Evolutionary conservation across 2,113 vertebrate species (phyloP).

Genomic region (Garra rufa): DNA sequence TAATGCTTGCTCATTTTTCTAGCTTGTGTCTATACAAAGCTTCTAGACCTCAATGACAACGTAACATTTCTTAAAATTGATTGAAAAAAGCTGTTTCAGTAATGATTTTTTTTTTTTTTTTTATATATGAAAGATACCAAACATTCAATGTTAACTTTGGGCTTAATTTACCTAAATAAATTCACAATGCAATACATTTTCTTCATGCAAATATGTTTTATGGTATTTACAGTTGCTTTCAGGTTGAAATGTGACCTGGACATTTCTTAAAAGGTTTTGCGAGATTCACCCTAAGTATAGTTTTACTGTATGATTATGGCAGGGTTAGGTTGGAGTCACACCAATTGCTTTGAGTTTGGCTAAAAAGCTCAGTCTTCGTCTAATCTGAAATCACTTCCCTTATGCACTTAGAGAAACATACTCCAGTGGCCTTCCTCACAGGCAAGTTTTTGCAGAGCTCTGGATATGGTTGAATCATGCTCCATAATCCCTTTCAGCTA

Average conservation of each 20-base stretch:
- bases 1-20: neutral
- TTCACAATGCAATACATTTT: neutral
- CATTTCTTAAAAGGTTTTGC: neutral
- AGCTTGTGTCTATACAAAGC: neutral
- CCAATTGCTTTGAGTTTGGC: neutral
- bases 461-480: conserved; percentile 22
- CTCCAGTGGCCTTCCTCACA: neutral
- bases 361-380: neutral
- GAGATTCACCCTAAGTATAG: neutral
- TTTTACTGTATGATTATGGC: neutral
- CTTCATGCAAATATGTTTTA: neutral
- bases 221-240: neutral
- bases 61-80: neutral
- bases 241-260: neutral
- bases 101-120: too few species aligned
- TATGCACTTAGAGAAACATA: neutral
- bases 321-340: neutral
- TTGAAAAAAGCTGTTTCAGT: neutral
- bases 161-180: neutral
- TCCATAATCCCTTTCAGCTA: neutral
- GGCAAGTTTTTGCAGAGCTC: neutral
- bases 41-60: neutral
- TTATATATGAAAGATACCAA: neutral
- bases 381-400: neutral
- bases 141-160: neutral